A percentile compares a stretch with the other conserved stretches of the same genome.
phyloP scores from a whole-genome alignment of 1,140 invertebrate genomes.

The Plectus sambesii region DNA sequence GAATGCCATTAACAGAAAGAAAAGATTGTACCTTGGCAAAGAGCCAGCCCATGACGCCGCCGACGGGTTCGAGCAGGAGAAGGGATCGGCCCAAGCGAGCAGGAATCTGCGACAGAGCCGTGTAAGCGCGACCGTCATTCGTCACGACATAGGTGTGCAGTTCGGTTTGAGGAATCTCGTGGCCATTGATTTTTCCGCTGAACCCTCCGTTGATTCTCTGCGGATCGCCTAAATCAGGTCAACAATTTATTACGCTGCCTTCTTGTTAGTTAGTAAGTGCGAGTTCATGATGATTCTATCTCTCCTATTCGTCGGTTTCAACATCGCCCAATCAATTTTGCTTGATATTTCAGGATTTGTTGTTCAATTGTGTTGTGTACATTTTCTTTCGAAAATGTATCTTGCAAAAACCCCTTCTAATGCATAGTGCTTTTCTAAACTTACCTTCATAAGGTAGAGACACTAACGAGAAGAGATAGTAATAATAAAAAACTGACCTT shows the following conservation, averaged over 20 bases:
- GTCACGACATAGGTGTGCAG: slow-evolving; percentile 82
- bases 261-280: too few relatives aligned
- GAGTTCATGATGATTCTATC: too few relatives aligned
- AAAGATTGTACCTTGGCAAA: slow-evolving; percentile 63
- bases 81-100: slow-evolving; percentile 62
- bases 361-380: background rate
- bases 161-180: slow-evolving; percentile 62
- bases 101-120: slow-evolving; percentile 69
- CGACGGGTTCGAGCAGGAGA: slow-evolving; percentile 65
- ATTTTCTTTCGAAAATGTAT: too few relatives aligned
- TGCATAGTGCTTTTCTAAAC: background rate
- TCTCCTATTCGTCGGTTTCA: too few relatives aligned
- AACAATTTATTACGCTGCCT: too few relatives aligned
- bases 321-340: too few relatives aligned
- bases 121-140: slow-evolving; percentile 73
- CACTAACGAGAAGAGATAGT: too few relatives aligned
- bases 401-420: slow-evolving; percentile 7
- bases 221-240: slow-evolving; percentile 59
- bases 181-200: slow-evolving; percentile 63
- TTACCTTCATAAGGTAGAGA: too few relatives aligned
- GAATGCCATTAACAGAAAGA: background rate
- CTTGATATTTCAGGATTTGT: background rate
- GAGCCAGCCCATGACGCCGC: slow-evolving; percentile 72
- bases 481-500: slow-evolving; percentile 48
- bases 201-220: slow-evolving; percentile 73